These are phyloP conservation scores for Dolichallabes microphthalmus DNA, from an alignment of 2,113 vertebrate species.

Conservation along the genomic window DNA sequence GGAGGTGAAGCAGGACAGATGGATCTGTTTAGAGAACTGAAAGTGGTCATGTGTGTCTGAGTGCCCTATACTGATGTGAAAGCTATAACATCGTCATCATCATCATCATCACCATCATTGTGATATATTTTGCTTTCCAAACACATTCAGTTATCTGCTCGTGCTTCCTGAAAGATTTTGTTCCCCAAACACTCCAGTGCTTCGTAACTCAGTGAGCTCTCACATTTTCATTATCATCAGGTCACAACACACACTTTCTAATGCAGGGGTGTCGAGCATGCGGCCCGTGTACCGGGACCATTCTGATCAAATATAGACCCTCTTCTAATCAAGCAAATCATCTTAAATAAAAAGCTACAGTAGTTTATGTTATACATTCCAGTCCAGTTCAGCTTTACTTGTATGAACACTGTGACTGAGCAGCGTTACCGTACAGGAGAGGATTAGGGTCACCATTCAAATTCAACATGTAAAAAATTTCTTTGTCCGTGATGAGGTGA, in stretches of 20 bases:
- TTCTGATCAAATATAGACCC: neutral
- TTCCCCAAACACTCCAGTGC: neutral
- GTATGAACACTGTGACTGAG: no score
- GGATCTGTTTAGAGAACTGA: conserved; percentile 44
- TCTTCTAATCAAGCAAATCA: neutral
- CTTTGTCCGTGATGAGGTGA: no score
- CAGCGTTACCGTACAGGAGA: no score
- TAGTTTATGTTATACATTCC: neutral
- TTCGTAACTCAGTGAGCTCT: neutral
- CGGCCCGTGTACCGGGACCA: neutral
- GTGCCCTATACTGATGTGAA: neutral
- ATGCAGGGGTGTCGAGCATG: neutral
- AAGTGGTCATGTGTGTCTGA: conserved; percentile 34
- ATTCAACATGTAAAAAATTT: no score
- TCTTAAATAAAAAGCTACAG: neutral
- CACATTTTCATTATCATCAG: neutral
- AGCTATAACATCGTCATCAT: neutral
- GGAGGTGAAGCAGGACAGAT: conserved; percentile 32
- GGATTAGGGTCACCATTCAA: no score
- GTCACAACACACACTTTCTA: neutral
- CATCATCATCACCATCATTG: neutral
- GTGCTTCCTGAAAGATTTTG: neutral
- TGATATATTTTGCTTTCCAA: neutral
- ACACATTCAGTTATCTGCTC: neutral
- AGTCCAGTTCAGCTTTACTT: no score